Conservation (phyloP, 2,797 vertebrate genomes). For the Esox masquinongy region DNA sequence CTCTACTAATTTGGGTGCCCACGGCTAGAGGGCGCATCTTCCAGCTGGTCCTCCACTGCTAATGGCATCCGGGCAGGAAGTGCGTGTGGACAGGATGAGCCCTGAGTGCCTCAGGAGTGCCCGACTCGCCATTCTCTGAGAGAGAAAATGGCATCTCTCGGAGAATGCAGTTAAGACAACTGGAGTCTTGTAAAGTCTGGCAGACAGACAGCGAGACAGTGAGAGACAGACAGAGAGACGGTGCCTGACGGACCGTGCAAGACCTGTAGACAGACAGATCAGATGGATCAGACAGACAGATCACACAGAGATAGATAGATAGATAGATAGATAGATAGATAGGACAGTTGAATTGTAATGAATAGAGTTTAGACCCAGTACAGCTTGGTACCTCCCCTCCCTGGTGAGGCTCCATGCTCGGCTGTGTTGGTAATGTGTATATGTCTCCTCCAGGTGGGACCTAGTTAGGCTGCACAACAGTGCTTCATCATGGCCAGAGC, state of each 20-base stretch:
- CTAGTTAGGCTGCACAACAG: slow-evolving; percentile 32
- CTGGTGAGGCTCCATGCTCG: neutral
- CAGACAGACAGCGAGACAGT: neutral
- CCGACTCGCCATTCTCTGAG: neutral
- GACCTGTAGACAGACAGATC: too few relatives aligned
- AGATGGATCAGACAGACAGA: too few relatives aligned
- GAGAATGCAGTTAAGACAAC: neutral
- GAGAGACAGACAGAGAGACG: neutral
- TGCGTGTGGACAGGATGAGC: neutral
- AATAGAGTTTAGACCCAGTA: neutral
- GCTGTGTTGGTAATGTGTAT: slow-evolving; percentile 12
- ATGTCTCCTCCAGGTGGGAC: slow-evolving; percentile 29
- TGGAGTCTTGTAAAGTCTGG: neutral
- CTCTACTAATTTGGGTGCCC: slow-evolving; percentile 11
- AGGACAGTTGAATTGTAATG: neutral
- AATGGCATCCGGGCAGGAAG: neutral
- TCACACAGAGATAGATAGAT: too few relatives aligned
- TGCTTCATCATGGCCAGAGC: slow-evolving; percentile 36
- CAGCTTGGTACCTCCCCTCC: neutral
- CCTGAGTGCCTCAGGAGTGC: neutral
- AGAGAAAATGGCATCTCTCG: neutral
- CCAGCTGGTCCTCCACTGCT: neutral
- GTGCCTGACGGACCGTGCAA: neutral
- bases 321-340: too few relatives aligned
- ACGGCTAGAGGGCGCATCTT: neutral